Base-by-base conservation (phyloP, 1,140 invertebrate species). In the Bombus impatiens region DNA sequence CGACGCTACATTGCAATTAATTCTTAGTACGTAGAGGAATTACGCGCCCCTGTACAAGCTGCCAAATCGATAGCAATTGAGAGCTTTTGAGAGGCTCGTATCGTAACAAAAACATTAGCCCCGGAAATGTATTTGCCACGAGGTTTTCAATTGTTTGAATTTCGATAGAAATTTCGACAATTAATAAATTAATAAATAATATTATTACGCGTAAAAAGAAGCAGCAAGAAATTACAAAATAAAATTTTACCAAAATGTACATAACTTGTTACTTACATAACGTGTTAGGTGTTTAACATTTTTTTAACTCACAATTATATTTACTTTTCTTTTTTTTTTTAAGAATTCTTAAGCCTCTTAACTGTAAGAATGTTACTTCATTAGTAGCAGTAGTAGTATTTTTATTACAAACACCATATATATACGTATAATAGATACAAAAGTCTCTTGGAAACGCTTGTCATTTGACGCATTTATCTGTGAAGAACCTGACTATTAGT, bases 391-490 rank as follows among this genome's bases (percentile, higher is more conserved):
- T n/a, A 18, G 1, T 37, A 25, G 57, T 67, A 32, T 37, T 37
- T 76, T 37, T 40, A 25, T 28, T 1, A 3, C 15, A 18, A 42
- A 35, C 3, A 65, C 15, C 15, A 15, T 22, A 28, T 10, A 10
- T 25, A 28, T 28, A n/a, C 3, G 2, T 35, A 35, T 35, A 62
- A 62, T n/a, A 13, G 42, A 47, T n/a, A 76, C 32, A 37, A 78
- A 70, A 78, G 37, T 28, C 28, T 15, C 35, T n/a, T 28, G 22
- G 8, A n/a, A 32, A 62, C 22, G 28, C 4, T 68, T n/a, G n/a
- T 44, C 78, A 37, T 85, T 79, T 65, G 59, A 62, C 47, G 18
- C 47, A 22, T 53, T 62, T n/a, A 78, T 78, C 72, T 47, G 83
- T 13, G 25, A 15, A 22, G 68, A 53, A 71, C 15, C n/a, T 44